Evolutionary conservation across 37 sponge, comb jelly and placozoan genomes (phyloP), one percentile per base, ranked within the genome.

Genomic region (Cliona cf. orientalis): DNA sequence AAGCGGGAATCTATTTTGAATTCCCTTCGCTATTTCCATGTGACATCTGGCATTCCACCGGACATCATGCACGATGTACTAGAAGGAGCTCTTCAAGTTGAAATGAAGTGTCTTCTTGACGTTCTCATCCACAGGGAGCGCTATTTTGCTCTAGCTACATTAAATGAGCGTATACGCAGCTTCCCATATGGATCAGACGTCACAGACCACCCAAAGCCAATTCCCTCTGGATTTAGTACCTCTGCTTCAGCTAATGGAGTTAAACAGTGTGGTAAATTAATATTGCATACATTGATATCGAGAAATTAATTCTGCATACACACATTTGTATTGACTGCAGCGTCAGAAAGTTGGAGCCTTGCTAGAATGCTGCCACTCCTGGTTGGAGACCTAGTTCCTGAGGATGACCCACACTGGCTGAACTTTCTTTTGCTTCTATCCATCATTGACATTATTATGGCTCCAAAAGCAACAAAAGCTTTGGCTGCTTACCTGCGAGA

Each of bases 1-100:
- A 66, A 21, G 29, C 6, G 9, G 22, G 67, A 66, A 34, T 66
- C 67, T 66, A 33, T 66, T 35, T 32, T 66, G 34, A 66, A 66
- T 5, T 35, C 67, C 1, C 67, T 66, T 22, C 32, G 2, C 34
- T 66, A 66, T 32, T 66, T 66, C 32, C 67, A 66, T 49, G 53
- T 49, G 9, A 49, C 53, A 49, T 49, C 14, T 49, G 53, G 53
- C 53, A 19, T 49, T n/a, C n/a, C n/a, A n/a, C n/a, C n/a, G n/a
- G n/a, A n/a, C n/a, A 14, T 49, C 53, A 49, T 49, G 53, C 53
- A 49, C 53, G 53, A 49, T 49, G 14, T n/a, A n/a, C n/a, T n/a
- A n/a, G n/a, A n/a, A n/a, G n/a, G n/a, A n/a, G n/a, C n/a, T n/a
- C n/a, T n/a, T n/a, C n/a, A n/a, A n/a, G n/a, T n/a, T 49, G 53